phyloP scores from a whole-genome alignment of 2,113 vertebrate species.

The Chaetops frenatus region DNA sequence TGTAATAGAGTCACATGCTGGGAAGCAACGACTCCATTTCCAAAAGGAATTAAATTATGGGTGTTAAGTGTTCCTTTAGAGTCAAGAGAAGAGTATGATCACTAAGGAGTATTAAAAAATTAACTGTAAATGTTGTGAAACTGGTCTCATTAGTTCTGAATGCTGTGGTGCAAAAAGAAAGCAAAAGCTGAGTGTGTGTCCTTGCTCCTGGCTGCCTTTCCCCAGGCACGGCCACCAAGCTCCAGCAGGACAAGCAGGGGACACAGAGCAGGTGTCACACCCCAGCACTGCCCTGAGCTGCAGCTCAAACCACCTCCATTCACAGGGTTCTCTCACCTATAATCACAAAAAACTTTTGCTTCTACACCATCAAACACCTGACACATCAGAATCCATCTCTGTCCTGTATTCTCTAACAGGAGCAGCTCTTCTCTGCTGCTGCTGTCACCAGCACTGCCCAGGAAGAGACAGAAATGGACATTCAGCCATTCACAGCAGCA shows the following conservation, averaged over 20 bases:
- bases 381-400: background rate
- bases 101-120: background rate
- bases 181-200: background rate
- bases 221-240: background rate
- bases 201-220: background rate
- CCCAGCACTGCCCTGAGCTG: background rate
- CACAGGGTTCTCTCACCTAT: accelerated
- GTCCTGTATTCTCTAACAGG: background rate
- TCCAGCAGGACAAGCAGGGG: accelerated
- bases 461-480: background rate
- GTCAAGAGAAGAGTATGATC: background rate
- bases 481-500: background rate
- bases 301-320: background rate
- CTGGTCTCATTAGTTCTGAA: background rate
- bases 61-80: background rate
- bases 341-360: background rate
- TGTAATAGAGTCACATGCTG: background rate
- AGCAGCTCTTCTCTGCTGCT: background rate
- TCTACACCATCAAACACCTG: background rate
- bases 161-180: background rate
- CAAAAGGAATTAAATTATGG: background rate
- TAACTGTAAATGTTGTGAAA: background rate
- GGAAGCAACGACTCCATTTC: background rate
- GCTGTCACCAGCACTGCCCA: background rate
- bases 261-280: accelerated